A percentile compares a stretch with the other conserved stretches of the same genome.
Evolutionary conservation across 1,140 invertebrate species (phyloP).

Genomic region (Liolophura sinensis): DNA sequence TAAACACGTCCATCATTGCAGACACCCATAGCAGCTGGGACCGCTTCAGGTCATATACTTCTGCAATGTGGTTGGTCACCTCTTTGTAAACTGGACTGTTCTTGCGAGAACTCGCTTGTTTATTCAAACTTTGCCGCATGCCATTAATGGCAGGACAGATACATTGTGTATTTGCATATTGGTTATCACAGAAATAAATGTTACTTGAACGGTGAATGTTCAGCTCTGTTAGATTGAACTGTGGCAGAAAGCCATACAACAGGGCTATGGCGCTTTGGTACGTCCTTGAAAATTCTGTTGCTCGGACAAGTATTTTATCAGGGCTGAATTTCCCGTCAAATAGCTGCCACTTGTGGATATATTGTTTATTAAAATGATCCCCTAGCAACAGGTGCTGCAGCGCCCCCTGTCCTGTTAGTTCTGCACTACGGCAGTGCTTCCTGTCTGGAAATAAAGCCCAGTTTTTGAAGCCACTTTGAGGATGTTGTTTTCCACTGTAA

Average conservation of each 20-base stretch:
- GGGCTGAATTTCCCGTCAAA: conserved; percentile 55
- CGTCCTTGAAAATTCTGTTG: conserved; percentile 83
- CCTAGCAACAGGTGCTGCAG: conserved; percentile 79
- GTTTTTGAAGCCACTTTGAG: conserved; percentile 77
- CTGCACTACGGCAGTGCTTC: conserved; percentile 68
- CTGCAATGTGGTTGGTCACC: conserved; percentile 17
- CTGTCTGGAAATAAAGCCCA: conserved; percentile 74
- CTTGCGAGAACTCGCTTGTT: conserved; percentile 24
- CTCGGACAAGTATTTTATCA: conserved; percentile 74
- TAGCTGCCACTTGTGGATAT: conserved; percentile 66
- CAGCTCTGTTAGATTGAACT: conserved; percentile 62
- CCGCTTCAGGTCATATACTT: conserved; percentile 18
- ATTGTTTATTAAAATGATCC: conserved; percentile 70
- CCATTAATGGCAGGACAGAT: conserved; percentile 63
- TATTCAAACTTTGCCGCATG: conserved; percentile 25
- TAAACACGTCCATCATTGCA: conserved; percentile 76
- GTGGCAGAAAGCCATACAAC: conserved; percentile 74
- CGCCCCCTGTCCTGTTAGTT: conserved; percentile 73
- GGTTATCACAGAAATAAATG: conserved; percentile 37
- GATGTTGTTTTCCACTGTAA: conserved; percentile 18
- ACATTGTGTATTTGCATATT: conserved; percentile 68
- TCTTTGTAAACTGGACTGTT: conserved; percentile 11
- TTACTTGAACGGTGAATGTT: conserved; percentile 54
- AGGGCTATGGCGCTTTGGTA: conserved; percentile 86
- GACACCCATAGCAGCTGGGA: conserved; percentile 14